A percentile compares a stretch with the other conserved stretches of the same genome.
Conservation (phyloP, 2,113 vertebrate species). For the Oenanthe melanoleuca region DNA sequence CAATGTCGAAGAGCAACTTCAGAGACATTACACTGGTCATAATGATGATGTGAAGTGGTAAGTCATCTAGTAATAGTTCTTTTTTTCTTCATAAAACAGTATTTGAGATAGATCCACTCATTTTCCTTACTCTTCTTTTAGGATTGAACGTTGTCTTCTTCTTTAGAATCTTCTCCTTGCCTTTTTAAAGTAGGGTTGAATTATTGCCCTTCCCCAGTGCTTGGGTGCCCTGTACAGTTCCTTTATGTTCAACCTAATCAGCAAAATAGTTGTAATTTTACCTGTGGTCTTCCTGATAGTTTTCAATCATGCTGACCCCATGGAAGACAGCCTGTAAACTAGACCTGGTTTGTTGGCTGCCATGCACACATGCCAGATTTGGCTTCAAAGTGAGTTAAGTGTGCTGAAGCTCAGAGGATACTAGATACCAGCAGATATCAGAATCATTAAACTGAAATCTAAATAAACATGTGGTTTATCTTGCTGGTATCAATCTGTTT, state of each 20-base stretch:
- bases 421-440: background rate
- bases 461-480: background rate
- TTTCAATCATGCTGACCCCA: background rate
- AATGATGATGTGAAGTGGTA: conserved; percentile 98
- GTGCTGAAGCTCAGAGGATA: background rate
- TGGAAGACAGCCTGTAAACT: background rate
- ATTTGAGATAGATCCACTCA: background rate
- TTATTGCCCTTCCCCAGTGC: background rate
- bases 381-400: background rate
- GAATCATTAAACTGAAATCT: background rate
- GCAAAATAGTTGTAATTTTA: background rate
- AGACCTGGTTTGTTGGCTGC: background rate
- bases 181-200: background rate
- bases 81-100: background rate
- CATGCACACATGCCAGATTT: background rate
- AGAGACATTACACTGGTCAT: conserved; percentile 94
- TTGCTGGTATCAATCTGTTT: background rate
- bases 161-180: background rate
- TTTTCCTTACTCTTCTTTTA: background rate
- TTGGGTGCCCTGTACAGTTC: background rate
- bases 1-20: conserved; percentile 94
- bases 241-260: background rate
- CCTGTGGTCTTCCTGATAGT: background rate
- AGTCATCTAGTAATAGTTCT: conserved; percentile 1
- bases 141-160: background rate